Evolutionary conservation across 2,113 vertebrate genomes (phyloP).

Genomic region (Callipepla squamata): DNA sequence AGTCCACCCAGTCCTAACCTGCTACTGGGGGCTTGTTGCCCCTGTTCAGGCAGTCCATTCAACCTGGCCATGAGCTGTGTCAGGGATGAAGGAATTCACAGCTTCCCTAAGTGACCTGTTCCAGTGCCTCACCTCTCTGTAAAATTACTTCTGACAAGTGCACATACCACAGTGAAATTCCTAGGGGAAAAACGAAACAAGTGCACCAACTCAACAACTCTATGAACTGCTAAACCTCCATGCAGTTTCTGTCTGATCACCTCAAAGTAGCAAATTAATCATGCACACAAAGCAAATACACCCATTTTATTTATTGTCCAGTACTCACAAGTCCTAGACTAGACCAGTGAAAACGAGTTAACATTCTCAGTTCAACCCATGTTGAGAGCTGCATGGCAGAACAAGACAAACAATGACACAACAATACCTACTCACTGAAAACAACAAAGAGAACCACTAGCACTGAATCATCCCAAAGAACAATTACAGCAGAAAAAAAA

Average conservation of each 20-base stretch:
- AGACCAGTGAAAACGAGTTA: background rate
- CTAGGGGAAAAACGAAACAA: rapidly evolving
- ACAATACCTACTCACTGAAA: background rate
- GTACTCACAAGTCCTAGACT: background rate
- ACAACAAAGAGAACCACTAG: background rate
- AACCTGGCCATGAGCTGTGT: background rate
- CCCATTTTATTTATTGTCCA: background rate
- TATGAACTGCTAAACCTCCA: background rate
- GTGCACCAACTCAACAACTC: background rate
- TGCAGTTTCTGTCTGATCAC: background rate
- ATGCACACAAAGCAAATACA: background rate
- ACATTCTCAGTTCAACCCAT: background rate
- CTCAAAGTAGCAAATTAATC: background rate
- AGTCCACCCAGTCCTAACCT: background rate
- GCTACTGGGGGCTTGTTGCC: background rate
- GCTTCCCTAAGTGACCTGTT: background rate
- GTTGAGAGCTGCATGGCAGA: background rate
- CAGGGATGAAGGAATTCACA: background rate
- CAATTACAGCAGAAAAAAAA: background rate
- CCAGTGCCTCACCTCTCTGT: background rate
- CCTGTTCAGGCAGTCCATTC: background rate
- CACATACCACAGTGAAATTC: background rate
- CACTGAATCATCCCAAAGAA: background rate
- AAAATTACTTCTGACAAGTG: background rate
- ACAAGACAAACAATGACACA: rapidly evolving